A percentile compares a stretch with the other conserved stretches of the same genome.
phyloP scores from a whole-genome alignment of 2,888 invertebrate genomes.

The Meganola albula region DNA sequence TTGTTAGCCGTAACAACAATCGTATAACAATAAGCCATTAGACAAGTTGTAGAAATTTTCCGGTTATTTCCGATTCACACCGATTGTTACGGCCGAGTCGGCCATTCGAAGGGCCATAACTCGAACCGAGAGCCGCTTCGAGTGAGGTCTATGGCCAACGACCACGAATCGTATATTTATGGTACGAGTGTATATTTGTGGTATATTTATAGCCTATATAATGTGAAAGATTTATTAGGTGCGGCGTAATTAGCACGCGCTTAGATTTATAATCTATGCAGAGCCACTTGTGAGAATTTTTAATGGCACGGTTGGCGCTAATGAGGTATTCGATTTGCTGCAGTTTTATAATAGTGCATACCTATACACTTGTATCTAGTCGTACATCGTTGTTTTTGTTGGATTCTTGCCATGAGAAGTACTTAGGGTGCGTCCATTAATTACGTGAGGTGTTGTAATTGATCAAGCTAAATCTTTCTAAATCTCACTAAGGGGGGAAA shows the following conservation, averaged over 20 bases:
- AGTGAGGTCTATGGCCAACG: slow-evolving; percentile 71
- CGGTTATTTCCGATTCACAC: slow-evolving; percentile 74
- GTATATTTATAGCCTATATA: slow-evolving; percentile 66
- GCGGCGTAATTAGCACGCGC: slow-evolving; percentile 63
- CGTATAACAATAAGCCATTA: slow-evolving; percentile 73
- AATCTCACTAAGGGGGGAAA: too few species aligned
- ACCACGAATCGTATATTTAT: slow-evolving; percentile 58
- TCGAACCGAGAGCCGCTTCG: slow-evolving; percentile 51
- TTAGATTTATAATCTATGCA: slow-evolving; percentile 50
- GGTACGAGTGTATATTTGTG: slow-evolving; percentile 57
- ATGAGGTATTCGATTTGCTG: slow-evolving; percentile 43
- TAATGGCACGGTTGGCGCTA: slow-evolving; percentile 38
- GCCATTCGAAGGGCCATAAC: slow-evolving; percentile 60
- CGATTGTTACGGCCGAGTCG: slow-evolving; percentile 62
- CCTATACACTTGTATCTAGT: too few species aligned
- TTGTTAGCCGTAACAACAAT: slow-evolving; percentile 48
- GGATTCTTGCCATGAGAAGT: background rate
- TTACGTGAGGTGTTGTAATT: too few species aligned
- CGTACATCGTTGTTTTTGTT: slow-evolving; percentile 4
- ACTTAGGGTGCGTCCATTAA: too few species aligned
- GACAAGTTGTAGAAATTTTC: slow-evolving; percentile 73
- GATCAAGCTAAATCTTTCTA: too few species aligned
- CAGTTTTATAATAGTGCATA: too few species aligned
- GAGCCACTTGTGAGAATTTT: slow-evolving; percentile 35
- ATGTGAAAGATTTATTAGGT: slow-evolving; percentile 64